These are phyloP conservation scores for Prionace glauca DNA, from an alignment of 2,797 vertebrate species.

Conservation along the genomic window DNA sequence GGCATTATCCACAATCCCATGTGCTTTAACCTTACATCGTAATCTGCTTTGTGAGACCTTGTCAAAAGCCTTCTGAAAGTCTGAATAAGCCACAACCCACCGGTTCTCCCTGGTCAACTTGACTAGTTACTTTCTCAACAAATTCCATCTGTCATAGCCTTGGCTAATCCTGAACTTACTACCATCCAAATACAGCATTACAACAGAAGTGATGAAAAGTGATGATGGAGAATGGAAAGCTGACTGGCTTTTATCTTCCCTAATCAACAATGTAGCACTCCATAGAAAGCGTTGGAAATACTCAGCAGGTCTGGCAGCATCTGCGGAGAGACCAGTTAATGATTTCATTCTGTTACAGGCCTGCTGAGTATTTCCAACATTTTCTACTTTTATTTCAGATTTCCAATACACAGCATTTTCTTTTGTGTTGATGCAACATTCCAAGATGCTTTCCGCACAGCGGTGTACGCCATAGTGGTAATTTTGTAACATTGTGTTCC, in stretches of 20 bases:
- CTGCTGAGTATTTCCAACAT: background rate
- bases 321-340: background rate
- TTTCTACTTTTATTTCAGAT: background rate
- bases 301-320: background rate
- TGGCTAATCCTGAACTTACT: background rate
- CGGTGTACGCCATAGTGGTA: background rate
- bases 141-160: background rate
- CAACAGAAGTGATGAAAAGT: background rate
- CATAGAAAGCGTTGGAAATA: background rate
- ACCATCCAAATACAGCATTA: background rate
- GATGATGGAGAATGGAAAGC: background rate
- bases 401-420: background rate
- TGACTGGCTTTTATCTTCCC: background rate
- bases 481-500: background rate
- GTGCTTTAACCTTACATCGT: too few species aligned
- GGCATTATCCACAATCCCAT: too few species aligned
- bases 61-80: too few species aligned
- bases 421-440: background rate
- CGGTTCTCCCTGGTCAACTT: too few species aligned
- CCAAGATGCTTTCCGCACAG: background rate
- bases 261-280: background rate
- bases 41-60: too few species aligned
- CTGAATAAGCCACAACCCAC: too few species aligned
- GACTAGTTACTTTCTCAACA: too few species aligned
- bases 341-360: background rate